phyloP scores from a whole-genome alignment of 2,888 invertebrate species.

The Cephus pulcher region DNA sequence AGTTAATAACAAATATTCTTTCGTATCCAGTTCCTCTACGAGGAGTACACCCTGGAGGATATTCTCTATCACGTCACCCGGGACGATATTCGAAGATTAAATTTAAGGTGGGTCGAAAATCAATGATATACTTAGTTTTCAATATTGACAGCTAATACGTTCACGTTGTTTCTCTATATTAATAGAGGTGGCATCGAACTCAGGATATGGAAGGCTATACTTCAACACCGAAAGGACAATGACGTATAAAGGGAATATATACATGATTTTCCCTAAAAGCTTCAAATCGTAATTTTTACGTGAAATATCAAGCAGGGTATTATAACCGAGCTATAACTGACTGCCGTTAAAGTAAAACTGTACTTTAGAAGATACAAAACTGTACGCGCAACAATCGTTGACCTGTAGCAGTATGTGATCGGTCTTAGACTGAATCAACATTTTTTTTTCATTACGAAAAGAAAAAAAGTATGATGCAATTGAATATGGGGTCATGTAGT shows the following conservation, averaged over 20 bases:
- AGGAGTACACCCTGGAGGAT: conserved; percentile 85
- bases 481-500: neutral
- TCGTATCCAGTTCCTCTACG: conserved; percentile 71
- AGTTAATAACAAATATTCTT: conserved; percentile 16
- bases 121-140: conserved; percentile 12
- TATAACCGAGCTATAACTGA: neutral
- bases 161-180: neutral
- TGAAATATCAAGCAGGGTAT: neutral
- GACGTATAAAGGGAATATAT: conserved; percentile 9
- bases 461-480: neutral
- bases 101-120: conserved; percentile 75
- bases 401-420: neutral
- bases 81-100: conserved; percentile 83
- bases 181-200: conserved; percentile 84
- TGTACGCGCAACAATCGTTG: neutral
- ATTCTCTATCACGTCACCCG: conserved; percentile 82
- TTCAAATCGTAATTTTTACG: neutral
- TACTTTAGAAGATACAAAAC: neutral
- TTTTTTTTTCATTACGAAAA: neutral
- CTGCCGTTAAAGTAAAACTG: neutral
- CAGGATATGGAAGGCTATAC: conserved; percentile 86
- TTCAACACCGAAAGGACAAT: conserved; percentile 69
- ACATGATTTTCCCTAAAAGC: neutral
- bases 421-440: neutral
- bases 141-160: conserved; percentile 7